Base-by-base conservation (phyloP, 1,140 invertebrate species). In the Drosophila ogumai region DNA sequence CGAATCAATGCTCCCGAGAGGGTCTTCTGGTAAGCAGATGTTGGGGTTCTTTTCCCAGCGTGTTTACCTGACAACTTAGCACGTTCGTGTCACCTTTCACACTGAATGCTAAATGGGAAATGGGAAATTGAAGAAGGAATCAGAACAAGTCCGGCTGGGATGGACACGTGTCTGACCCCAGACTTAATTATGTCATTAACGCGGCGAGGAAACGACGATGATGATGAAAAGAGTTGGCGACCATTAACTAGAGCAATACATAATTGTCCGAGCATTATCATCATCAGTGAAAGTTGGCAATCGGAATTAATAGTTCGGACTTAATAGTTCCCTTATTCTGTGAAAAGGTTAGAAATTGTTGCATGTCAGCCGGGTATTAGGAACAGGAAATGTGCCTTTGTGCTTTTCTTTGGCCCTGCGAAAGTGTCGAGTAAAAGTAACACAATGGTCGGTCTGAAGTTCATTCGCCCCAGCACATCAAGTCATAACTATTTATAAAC, bases 221-320 rank as follows among this genome's bases (percentile, higher is more conserved):
- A 78, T 65, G 40, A 46, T 36, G 54, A 28, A 34, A 56, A 67
- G 63, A 56, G 49, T 15, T 61, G 59, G 28, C 13, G 15, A 25
- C 47, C 68, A 72, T 72, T 36, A 72, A 72, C 67, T 63, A 36
- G 44, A 75, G 56, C 63, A 71, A 46, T 52, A 58, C 63, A 50
- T 81, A 85, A 85, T 85, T 66, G 73, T 75, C 36, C 43, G 25
- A 9, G 28, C 49, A 50, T 50, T 32, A 50, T 50, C 77, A 69
- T 82, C 79, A 73, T 76, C 59, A 87, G 84, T 84, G 84, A 87
- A 87, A 87, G 84, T 88, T 80, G 65, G 63, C 66, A 73, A 63
- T 68, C 61, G 43, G 44, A 67, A 55, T 88, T 82, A 88, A 87
- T 88, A 76, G 78, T 78, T 57, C 58, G 25, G 25, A 28, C 25